phyloP scores from a whole-genome alignment of 2,113 vertebrate genomes.

The Eretmochelys imbricata region DNA sequence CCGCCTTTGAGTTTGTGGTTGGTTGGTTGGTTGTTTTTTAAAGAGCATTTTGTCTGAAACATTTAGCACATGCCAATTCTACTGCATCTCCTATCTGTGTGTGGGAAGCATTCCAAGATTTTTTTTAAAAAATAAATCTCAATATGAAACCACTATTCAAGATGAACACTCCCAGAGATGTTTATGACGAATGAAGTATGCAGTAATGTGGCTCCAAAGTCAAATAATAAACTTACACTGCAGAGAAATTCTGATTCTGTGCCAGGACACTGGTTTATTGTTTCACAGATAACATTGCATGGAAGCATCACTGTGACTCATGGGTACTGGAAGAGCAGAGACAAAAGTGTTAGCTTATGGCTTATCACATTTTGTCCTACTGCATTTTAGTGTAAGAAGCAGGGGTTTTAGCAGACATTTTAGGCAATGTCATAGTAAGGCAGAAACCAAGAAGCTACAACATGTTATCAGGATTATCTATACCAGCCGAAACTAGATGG shows the following conservation, averaged over 20 bases:
- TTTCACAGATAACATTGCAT: slow-evolving; percentile 39
- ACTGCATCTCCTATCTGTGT: background rate
- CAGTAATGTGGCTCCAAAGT: background rate
- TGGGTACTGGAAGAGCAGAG: slow-evolving; percentile 29
- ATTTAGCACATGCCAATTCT: background rate
- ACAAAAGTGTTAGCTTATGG: background rate
- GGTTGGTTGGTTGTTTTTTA: background rate
- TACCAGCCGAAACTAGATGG: background rate
- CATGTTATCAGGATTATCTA: slow-evolving; percentile 21
- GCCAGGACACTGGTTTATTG: slow-evolving; percentile 58
- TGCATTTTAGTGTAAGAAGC: slow-evolving; percentile 15
- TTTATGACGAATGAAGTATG: background rate
- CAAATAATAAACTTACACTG: background rate
- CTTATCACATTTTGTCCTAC: slow-evolving; percentile 34
- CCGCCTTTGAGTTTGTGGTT: background rate
- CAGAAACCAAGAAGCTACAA: slow-evolving; percentile 6
- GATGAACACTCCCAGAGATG: background rate
- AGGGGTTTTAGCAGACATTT: slow-evolving; percentile 3
- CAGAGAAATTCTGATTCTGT: background rate
- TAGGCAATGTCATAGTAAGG: slow-evolving; percentile 19
- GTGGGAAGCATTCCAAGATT: background rate
- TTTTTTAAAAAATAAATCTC: background rate
- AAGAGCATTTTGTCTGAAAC: background rate
- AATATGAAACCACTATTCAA: background rate
- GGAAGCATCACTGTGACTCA: slow-evolving; percentile 42